Evolutionary conservation across 2,797 vertebrate genomes (phyloP).

Genomic region (Lithobates pipiens): DNA sequence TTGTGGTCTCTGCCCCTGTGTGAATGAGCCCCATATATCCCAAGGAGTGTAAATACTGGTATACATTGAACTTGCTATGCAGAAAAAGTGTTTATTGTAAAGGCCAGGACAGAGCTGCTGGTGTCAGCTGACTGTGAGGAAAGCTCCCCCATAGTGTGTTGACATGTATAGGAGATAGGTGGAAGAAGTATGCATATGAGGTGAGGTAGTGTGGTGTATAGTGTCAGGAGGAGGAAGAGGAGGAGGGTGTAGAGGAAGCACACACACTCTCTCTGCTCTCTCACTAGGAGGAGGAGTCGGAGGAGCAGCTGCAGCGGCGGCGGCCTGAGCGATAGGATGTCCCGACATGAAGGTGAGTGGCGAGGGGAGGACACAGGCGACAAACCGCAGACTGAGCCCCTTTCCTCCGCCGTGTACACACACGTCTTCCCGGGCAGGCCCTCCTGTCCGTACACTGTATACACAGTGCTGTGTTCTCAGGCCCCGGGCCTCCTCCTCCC

Average conservation of each 20-base stretch:
- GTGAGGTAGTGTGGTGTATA: not conserved
- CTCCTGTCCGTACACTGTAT: not conserved
- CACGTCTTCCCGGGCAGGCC: not conserved
- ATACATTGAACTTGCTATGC: too few species aligned
- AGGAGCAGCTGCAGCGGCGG: slow-evolving; percentile 62
- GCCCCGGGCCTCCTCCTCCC: slow-evolving; percentile 42
- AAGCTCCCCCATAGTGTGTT: too few species aligned
- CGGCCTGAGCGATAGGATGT: slow-evolving; percentile 63
- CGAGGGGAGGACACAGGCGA: slow-evolving; percentile 24
- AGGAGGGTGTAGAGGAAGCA: slow-evolving; percentile 55
- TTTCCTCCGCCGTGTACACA: not conserved
- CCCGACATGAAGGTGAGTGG: slow-evolving; percentile 62
- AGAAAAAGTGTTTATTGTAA: too few species aligned
- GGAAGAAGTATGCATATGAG: too few species aligned
- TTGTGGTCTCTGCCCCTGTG: too few species aligned
- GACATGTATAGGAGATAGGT: too few species aligned
- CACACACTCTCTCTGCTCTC: slow-evolving; percentile 55
- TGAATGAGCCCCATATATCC: too few species aligned
- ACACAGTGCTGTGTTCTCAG: not conserved
- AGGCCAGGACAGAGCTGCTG: too few species aligned
- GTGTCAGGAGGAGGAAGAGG: slow-evolving; percentile 58
- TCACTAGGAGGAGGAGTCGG: slow-evolving; percentile 61
- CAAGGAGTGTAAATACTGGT: too few species aligned
- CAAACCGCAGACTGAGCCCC: not conserved
- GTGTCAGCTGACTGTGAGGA: too few species aligned